A percentile compares a stretch with the other conserved stretches of the same genome.
Conservation (phyloP, 2,113 vertebrate genomes). For the Lathamus discolor region DNA sequence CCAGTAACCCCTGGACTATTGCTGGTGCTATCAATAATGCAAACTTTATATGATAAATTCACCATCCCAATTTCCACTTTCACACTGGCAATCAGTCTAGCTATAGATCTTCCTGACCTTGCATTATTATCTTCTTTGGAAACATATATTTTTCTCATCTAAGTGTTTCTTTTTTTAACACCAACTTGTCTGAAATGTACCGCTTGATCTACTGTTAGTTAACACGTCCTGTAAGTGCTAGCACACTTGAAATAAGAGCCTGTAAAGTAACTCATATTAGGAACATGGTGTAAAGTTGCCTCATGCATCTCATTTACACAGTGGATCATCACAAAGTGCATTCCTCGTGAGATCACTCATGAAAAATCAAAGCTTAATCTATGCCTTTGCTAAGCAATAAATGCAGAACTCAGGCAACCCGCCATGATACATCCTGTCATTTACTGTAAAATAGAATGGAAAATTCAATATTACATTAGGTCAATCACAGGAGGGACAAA, state of each 20-base stretch:
- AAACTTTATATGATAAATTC: background rate
- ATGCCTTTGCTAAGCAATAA: background rate
- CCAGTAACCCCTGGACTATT: background rate
- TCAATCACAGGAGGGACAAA: background rate
- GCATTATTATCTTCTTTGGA: background rate
- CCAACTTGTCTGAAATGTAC: background rate
- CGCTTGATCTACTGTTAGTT: background rate
- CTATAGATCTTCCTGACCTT: background rate
- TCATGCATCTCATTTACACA: background rate
- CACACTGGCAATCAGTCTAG: background rate
- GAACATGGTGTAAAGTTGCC: background rate
- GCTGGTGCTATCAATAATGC: background rate
- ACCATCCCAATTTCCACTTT: background rate
- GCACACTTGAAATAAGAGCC: background rate
- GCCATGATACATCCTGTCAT: background rate
- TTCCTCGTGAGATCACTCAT: background rate
- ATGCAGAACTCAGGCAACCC: background rate
- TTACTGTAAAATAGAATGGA: background rate
- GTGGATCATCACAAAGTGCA: background rate
- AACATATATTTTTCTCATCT: background rate
- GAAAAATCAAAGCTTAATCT: conserved; percentile 9
- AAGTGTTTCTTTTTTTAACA: background rate
- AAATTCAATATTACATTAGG: background rate
- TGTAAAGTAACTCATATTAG: background rate
- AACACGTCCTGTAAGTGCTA: background rate